These are phyloP conservation scores for Panagrolaimus sp. DNA, from an alignment of 1,140 invertebrate genomes.

Conservation along the genomic window DNA sequence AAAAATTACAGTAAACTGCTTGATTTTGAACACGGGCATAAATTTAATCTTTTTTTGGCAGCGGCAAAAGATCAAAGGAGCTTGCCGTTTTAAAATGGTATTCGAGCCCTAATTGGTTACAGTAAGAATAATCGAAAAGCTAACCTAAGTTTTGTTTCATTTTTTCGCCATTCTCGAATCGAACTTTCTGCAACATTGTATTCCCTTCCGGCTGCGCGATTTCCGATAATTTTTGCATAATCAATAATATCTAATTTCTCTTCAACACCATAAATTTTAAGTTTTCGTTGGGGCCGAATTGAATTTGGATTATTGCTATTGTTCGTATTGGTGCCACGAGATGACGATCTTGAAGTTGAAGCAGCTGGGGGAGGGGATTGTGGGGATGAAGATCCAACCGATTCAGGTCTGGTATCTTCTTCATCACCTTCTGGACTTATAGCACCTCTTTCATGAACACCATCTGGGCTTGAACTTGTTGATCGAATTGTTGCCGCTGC, in stretches of 20 bases:
- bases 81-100: conserved; percentile 9
- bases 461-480: too few species aligned
- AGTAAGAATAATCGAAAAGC: conserved; percentile 15
- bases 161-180: conserved; percentile 54
- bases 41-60: background rate
- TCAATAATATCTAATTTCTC: conserved; percentile 56
- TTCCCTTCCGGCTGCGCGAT: conserved; percentile 53
- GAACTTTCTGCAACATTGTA: conserved; percentile 56
- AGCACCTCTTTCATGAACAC: too few species aligned
- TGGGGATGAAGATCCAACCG: too few species aligned
- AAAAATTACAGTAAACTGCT: conserved; percentile 22
- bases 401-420: too few species aligned
- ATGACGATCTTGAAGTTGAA: too few species aligned
- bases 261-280: conserved; percentile 52
- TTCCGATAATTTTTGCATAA: conserved; percentile 56
- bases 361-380: too few species aligned
- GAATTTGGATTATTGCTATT: too few species aligned
- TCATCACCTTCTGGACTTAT: too few species aligned
- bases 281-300: conserved; percentile 21
- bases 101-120: too few species aligned
- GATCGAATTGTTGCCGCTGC: too few species aligned
- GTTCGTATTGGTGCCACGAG: too few species aligned
- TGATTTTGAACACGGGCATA: conserved; percentile 22
- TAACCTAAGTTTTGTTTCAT: conserved; percentile 49
- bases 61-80: too few species aligned